phyloP scores from a whole-genome alignment of 2,888 invertebrate genomes.

The Lithophane leautieri region DNA sequence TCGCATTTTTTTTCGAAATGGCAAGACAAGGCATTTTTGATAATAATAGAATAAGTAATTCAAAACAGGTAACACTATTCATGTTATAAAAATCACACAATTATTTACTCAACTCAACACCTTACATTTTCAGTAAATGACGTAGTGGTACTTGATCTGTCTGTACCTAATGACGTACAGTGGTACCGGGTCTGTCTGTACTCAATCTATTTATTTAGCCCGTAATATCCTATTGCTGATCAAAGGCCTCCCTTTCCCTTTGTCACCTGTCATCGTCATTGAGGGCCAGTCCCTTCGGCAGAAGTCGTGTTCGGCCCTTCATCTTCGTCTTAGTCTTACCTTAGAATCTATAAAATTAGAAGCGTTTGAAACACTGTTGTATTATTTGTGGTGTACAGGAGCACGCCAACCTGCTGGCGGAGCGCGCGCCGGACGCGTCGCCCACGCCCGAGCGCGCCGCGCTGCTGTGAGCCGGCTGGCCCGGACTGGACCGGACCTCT shows the following conservation, averaged over 20 bases:
- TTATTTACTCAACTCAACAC: too few relatives aligned
- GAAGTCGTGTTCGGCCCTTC: neutral
- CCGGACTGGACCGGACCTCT: neutral
- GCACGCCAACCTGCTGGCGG: slow-evolving; percentile 76
- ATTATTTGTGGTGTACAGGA: slow-evolving; percentile 65
- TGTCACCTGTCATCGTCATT: neutral
- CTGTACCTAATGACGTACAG: neutral
- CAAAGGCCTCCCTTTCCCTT: neutral
- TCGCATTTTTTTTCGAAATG: too few relatives aligned
- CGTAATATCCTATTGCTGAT: neutral
- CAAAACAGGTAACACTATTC: neutral
- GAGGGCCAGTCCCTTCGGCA: neutral
- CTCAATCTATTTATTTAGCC: neutral
- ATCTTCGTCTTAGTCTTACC: neutral
- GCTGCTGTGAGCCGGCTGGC: slow-evolving; percentile 66
- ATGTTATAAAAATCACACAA: neutral
- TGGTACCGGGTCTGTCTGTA: neutral
- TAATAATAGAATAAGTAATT: neutral
- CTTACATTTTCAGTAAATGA: neutral
- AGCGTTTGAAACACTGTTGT: neutral
- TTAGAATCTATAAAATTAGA: neutral
- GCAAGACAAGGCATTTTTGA: neutral
- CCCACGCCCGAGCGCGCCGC: slow-evolving; percentile 80
- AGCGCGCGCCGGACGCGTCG: slow-evolving; percentile 61
- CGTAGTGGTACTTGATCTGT: too few relatives aligned